These are phyloP conservation scores for Tachina lurida DNA, from an alignment of 2,888 invertebrate genomes.

Conservation along the genomic window DNA sequence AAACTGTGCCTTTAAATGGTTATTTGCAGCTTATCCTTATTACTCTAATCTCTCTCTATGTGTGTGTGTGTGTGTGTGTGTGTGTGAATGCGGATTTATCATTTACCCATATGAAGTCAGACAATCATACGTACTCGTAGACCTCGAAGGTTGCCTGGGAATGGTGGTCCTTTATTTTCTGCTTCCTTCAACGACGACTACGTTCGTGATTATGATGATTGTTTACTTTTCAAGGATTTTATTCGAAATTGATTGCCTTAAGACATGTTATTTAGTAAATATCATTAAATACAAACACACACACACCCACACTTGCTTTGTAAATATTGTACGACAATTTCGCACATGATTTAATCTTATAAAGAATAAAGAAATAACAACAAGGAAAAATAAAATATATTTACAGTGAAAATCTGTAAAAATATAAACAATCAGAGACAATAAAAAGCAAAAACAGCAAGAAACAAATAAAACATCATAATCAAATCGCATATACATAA, in stretches of 20 bases:
- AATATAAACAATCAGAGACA: background rate
- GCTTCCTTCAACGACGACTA: too few species aligned
- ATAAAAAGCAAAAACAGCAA: conserved; percentile 1
- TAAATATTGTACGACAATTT: conserved; percentile 62
- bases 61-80: conserved; percentile 34
- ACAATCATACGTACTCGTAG: too few species aligned
- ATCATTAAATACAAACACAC: conserved; percentile 5
- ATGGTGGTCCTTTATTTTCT: conserved; percentile 53
- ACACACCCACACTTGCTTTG: conserved; percentile 4
- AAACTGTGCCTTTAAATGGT: conserved; percentile 31
- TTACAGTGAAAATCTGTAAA: conserved; percentile 12
- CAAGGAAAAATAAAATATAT: conserved; percentile 14
- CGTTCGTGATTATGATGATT: conserved; percentile 32
- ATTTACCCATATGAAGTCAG: background rate
- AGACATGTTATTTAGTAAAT: conserved; percentile 64
- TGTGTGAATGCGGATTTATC: conserved; percentile 25
- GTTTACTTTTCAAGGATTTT: conserved; percentile 62
- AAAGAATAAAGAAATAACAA: conserved; percentile 18
- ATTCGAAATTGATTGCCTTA: conserved; percentile 69
- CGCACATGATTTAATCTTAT: conserved; percentile 63
- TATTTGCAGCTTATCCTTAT: conserved; percentile 63
- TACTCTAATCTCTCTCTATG: conserved; percentile 52
- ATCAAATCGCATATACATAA: conserved; percentile 26
- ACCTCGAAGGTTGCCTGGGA: background rate
- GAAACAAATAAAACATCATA: conserved; percentile 22